phyloP scores from a whole-genome alignment of 2,888 invertebrate species.

The Schizotus pectinicornis region DNA sequence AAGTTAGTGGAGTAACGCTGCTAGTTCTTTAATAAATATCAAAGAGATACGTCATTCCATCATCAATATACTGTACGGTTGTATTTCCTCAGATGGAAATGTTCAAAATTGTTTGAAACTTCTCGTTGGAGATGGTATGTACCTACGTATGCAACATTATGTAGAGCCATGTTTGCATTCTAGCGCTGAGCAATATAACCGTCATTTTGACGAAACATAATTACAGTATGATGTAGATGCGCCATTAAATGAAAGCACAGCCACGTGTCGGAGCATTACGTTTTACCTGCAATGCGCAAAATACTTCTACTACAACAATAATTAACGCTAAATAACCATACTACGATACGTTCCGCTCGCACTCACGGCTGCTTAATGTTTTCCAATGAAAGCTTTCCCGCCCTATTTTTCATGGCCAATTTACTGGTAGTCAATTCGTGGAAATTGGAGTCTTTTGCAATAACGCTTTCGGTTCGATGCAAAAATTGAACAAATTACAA shows the following conservation, averaged over 20 bases:
- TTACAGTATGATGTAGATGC: constrained; percentile 16
- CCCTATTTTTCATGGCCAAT: not conserved
- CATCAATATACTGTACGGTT: constrained; percentile 26
- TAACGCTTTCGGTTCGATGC: too few species aligned
- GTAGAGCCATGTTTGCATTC: too few species aligned
- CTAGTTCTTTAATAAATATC: constrained; percentile 31
- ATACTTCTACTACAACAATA: constrained; percentile 21
- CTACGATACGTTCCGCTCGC: constrained; percentile 17
- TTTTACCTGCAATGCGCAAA: constrained; percentile 28
- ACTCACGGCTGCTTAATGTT: constrained; percentile 11
- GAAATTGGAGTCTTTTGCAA: constrained; percentile 7
- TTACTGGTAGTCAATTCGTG: constrained; percentile 3
- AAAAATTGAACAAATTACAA: constrained; percentile 12
- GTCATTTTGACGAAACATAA: constrained; percentile 21
- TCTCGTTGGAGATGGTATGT: not conserved
- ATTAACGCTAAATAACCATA: constrained; percentile 22
- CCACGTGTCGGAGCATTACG: constrained; percentile 20
- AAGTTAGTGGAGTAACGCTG: constrained; percentile 19
- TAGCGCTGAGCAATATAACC: constrained; percentile 6
- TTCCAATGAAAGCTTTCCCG: not conserved
- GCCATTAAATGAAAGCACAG: constrained; percentile 27
- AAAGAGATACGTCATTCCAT: constrained; percentile 32
- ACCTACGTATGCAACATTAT: too few species aligned
- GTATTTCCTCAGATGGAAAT: constrained; percentile 1
- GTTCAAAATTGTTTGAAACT: constrained; percentile 1